Conservation (phyloP, 1,140 invertebrate species). For the Drosophila ananassae region DNA sequence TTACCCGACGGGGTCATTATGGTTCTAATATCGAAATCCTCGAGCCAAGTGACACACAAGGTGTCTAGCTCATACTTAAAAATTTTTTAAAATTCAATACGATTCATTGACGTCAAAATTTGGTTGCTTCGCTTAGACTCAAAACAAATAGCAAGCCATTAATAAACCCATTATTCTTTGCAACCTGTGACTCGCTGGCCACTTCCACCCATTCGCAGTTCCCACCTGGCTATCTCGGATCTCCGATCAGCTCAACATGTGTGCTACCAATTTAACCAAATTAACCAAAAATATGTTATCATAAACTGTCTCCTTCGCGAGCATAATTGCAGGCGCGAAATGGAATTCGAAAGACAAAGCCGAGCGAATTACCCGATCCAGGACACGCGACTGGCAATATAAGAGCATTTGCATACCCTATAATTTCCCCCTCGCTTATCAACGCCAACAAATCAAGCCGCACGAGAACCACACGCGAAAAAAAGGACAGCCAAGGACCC, state of each 20-base stretch:
- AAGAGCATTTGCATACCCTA: conserved; percentile 77
- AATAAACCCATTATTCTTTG: not conserved
- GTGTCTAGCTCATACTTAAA: conserved; percentile 22
- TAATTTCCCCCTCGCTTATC: conserved; percentile 68
- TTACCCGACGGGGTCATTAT: conserved; percentile 31
- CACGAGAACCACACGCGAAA: conserved; percentile 59
- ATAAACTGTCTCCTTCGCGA: conserved; percentile 54
- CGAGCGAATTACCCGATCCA: conserved; percentile 40
- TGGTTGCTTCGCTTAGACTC: not conserved
- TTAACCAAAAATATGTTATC: conserved; percentile 69
- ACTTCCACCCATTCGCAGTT: not conserved
- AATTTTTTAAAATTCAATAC: conserved; percentile 11
- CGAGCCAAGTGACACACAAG: not conserved
- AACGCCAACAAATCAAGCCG: conserved; percentile 66
- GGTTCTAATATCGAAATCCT: conserved; percentile 8
- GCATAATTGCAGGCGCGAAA: conserved; percentile 64
- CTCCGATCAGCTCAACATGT: conserved; percentile 20
- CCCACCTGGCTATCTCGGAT: conserved; percentile 1
- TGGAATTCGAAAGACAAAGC: conserved; percentile 18
- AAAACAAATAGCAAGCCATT: not conserved
- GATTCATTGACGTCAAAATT: not conserved
- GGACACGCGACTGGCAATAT: conserved; percentile 64
- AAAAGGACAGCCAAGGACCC: conserved; percentile 55
- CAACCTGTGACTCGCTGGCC: not conserved
- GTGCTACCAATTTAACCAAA: conserved; percentile 50